Percentiles rank a stretch among this genome's conserved stretches.
These are phyloP conservation scores for Ormia ochracea DNA, from an alignment of 2,888 invertebrate species.

Conservation along the genomic window DNA sequence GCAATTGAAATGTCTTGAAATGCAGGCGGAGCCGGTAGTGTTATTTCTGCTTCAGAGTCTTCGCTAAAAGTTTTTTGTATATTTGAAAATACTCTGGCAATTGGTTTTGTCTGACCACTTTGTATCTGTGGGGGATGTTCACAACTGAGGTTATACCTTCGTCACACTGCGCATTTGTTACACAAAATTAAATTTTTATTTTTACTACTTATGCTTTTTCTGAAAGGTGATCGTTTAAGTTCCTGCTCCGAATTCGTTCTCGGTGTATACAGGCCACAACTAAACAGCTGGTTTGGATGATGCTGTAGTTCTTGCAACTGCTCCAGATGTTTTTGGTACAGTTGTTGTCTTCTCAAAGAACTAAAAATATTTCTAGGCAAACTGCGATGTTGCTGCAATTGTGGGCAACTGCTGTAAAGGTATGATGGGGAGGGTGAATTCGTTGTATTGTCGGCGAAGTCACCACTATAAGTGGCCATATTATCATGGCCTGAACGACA, in stretches of 20 bases:
- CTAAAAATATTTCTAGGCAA: slow-evolving; percentile 60
- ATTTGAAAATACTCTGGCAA: background rate
- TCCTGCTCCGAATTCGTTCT: slow-evolving; percentile 60
- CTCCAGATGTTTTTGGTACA: slow-evolving; percentile 30
- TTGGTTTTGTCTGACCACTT: slow-evolving; percentile 1
- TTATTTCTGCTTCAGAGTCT: slow-evolving; percentile 55
- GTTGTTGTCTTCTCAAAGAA: slow-evolving; percentile 49
- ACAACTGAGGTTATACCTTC: slow-evolving; percentile 74
- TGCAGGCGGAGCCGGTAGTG: slow-evolving; percentile 51
- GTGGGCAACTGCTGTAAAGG: slow-evolving; percentile 75
- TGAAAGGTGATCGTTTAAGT: slow-evolving; percentile 62
- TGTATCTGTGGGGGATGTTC: slow-evolving; percentile 69
- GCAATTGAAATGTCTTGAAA: slow-evolving; percentile 59
- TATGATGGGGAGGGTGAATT: slow-evolving; percentile 72
- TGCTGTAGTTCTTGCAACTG: slow-evolving; percentile 41
- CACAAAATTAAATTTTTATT: slow-evolving; percentile 70
- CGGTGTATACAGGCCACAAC: slow-evolving; percentile 26
- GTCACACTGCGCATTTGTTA: slow-evolving; percentile 76
- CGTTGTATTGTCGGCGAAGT: slow-evolving; percentile 62
- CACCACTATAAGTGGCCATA: slow-evolving; percentile 71
- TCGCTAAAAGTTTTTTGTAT: slow-evolving; percentile 35
- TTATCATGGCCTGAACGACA: slow-evolving; percentile 67
- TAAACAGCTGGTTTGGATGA: slow-evolving; percentile 49
- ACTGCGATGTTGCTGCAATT: slow-evolving; percentile 67
- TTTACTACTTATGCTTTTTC: slow-evolving; percentile 55